Conservation (phyloP, 2,888 invertebrate species). For the Automeris io region DNA sequence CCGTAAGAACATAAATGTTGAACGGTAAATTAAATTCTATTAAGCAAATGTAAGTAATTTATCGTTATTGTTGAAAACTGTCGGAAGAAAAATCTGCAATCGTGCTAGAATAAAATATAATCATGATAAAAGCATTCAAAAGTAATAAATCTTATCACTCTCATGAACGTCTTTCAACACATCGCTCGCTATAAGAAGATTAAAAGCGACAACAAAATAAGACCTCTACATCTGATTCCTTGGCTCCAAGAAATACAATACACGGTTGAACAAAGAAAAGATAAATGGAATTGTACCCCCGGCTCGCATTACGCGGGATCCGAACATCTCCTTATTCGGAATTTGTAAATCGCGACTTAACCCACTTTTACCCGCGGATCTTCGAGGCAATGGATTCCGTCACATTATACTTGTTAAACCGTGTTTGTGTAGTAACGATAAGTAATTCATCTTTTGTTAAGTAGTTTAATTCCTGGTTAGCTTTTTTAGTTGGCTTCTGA, state of each 20-base stretch:
- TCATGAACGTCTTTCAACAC: background rate
- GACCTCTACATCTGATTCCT: constrained; percentile 5
- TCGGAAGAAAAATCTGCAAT: too few species aligned
- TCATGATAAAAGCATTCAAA: background rate
- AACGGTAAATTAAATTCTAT: too few species aligned
- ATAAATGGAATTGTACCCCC: constrained; percentile 17
- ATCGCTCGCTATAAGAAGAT: constrained; percentile 2
- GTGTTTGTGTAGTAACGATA: constrained; percentile 11
- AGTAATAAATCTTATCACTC: background rate
- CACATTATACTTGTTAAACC: constrained; percentile 16
- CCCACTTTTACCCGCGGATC: constrained; percentile 22
- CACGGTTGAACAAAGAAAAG: constrained; percentile 14
- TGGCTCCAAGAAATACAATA: constrained; percentile 9
- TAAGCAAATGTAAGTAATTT: too few species aligned
- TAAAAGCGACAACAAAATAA: constrained; percentile 4
- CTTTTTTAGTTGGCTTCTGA: too few species aligned
- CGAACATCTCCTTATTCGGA: constrained; percentile 20
- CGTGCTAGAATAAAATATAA: too few species aligned
- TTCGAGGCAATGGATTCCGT: constrained; percentile 1
- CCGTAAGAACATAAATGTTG: too few species aligned
- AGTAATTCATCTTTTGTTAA: constrained; percentile 3
- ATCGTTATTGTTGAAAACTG: too few species aligned
- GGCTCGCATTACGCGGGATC: constrained; percentile 20
- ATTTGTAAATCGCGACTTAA: constrained; percentile 38
- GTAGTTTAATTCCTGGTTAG: too few species aligned